Base-by-base conservation (phyloP, 2,797 vertebrate genomes). In the Orientallactaga sibirica region DNA sequence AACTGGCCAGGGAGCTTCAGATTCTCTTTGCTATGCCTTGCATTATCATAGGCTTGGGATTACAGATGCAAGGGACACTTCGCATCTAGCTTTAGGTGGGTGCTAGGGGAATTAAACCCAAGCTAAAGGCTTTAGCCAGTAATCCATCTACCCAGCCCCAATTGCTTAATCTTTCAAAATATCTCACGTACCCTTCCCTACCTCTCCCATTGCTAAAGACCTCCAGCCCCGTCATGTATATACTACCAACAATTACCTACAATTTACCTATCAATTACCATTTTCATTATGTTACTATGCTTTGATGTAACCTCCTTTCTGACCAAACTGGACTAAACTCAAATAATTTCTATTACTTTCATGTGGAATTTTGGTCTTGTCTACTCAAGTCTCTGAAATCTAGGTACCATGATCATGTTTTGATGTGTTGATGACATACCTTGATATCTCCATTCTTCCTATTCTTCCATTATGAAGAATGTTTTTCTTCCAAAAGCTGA, bases 151-250 rank as follows among this genome's bases (percentile, higher is more conserved):
- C 55, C 10, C 55, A 58, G 12, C 55, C 55, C 10, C 25, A 64
- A 27, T 73, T 86, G 25, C 78, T 93, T 78, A 37, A 41, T 92
- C 15, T 62, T 88, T 84, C 55, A 52, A 58, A 81, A 27, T 58
- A 2, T 37, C 58, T 82, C 64, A 18, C 25, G 0, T 22, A 68
- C 25, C 16, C 25, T 85, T 25, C 52, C 67, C 1, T 61, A 15
- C 19, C 15, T 48, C 52, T 77, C 20, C 19, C 10, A 3, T 5
- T 33, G 2, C 33, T 76, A 8, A 19, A 76, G 75, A 29, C 22
- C 19, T 73, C 25, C 55, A 79, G 5, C 20, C 48, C 7, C 3
- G 24, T 33, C 48, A 15, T 41, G 10, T 48, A 3, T 11, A 19
- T 14, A 7, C 68, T 37, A 48, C 25, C 27, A 75, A 3, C n/a